Evolutionary conservation across 2,888 invertebrate species (phyloP), one percentile per base, ranked within the genome.

Genomic region (Clostera curtula): DNA sequence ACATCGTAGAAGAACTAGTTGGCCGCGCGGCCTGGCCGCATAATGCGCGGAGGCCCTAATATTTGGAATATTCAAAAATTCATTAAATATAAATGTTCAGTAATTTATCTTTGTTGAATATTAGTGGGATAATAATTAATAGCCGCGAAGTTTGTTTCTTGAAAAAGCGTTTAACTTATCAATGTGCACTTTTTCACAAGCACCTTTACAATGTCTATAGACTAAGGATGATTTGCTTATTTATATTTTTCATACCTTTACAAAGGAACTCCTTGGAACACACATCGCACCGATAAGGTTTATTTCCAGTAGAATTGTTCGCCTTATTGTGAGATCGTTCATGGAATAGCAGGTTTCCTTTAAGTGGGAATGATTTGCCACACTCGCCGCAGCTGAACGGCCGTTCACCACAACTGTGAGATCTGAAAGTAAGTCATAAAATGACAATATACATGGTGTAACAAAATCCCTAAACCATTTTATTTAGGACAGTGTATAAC

Each of bases 201-300:
- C 6, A 15, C 4, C 15, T 15, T 15, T 15, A 5, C 6, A 5
- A 5, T 6, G n/a, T 18, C 4, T 6, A 7, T 18, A n/a, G n/a
- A n/a, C 18, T 15, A 6, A 4, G 15, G 15, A 4, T 15, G 15
- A 15, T 5, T 6, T 5, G 18, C 8, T n/a, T 18, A 7, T 18
- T 4, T 3, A n/a, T 18, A n/a, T 5, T 5, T 15, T 18, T 18
- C 3, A 24, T 56, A 80, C 93, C 93, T 86, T 94, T 94, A 73
- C 93, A 93, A 85, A 93, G 91, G 64, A 94, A 94, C 65, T 93
- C 93, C 69, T 94, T 94, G 21, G 92, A 91, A 57, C 94, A 94
- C 27, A 94, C 80, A 50, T 93, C 93, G 60, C 94, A 94, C 27
- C 90, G 86, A 73, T 91, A 93, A 2, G 88, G 89, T 30, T 89